phyloP scores from a whole-genome alignment of 37 sponge, comb jelly and placozoan species.

The Hexactinellida sp. region DNA sequence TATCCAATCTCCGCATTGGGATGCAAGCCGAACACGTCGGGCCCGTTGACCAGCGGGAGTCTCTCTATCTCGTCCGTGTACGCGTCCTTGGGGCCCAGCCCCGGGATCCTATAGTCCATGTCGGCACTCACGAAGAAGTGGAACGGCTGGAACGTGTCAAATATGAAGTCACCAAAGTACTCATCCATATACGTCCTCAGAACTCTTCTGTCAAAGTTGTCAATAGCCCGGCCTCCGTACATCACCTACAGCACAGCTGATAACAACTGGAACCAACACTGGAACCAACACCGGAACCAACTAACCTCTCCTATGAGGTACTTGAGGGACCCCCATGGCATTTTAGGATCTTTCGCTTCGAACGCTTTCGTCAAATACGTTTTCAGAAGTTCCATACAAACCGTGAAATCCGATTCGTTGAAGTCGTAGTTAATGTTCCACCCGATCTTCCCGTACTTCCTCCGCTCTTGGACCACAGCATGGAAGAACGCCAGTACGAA shows the following conservation, averaged over 20 bases:
- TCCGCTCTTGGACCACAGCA: slow-evolving; percentile 96
- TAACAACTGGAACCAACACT: background rate
- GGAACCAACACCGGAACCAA: background rate
- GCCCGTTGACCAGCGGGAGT: slow-evolving; percentile 89
- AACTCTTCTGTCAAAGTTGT: slow-evolving; percentile 89
- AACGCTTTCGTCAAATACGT: slow-evolving; percentile 83
- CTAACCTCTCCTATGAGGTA: slow-evolving; percentile 97
- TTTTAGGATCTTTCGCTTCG: slow-evolving; percentile 73
- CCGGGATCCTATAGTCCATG: slow-evolving; percentile 86
- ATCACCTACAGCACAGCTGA: slow-evolving; percentile 54
- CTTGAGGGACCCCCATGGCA: slow-evolving; percentile 97
- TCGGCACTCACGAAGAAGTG: slow-evolving; percentile 80
- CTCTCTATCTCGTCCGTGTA: slow-evolving; percentile 79
- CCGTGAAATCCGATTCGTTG: slow-evolving; percentile 96
- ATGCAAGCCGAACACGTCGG: slow-evolving; percentile 98
- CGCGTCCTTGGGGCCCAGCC: slow-evolving; percentile 49
- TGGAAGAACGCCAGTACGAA: slow-evolving; percentile 96
- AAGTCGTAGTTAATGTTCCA: slow-evolving; percentile 99
- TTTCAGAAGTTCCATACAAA: slow-evolving; percentile 84
- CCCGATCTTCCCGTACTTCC: slow-evolving; percentile 98
- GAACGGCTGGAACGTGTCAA: slow-evolving; percentile 98
- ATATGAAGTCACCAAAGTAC: slow-evolving; percentile 99
- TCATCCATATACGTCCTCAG: slow-evolving; percentile 99
- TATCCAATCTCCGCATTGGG: slow-evolving; percentile 97
- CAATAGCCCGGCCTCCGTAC: slow-evolving; percentile 98